phyloP scores from a whole-genome alignment of 2,113 vertebrate species.

The Actenoides lindsayi region DNA sequence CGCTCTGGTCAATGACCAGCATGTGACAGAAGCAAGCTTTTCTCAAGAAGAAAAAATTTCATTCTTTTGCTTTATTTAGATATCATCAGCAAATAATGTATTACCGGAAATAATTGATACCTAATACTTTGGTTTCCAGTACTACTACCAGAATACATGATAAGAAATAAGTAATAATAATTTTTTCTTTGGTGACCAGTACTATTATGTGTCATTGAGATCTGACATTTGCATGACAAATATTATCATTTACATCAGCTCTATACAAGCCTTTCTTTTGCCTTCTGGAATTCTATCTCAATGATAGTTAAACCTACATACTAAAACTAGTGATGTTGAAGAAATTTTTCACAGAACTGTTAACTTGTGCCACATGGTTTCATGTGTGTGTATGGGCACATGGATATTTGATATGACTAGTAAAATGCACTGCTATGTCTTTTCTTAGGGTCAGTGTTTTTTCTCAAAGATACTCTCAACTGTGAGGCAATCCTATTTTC shows the following conservation, averaged over 20 bases:
- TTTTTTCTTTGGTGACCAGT: neutral
- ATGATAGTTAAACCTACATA: neutral
- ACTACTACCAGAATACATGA: neutral
- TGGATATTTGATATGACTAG: neutral
- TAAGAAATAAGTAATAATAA: neutral
- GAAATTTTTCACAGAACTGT: neutral
- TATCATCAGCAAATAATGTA: neutral
- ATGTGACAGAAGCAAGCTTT: neutral
- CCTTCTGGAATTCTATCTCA: neutral
- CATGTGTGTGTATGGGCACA: fast-evolving
- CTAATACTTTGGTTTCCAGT: neutral
- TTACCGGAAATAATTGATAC: neutral
- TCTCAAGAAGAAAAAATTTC: neutral
- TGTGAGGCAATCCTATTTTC: neutral
- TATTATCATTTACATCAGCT: neutral
- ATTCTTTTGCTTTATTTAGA: neutral
- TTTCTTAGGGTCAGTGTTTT: neutral
- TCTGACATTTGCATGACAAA: neutral
- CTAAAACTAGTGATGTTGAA: neutral
- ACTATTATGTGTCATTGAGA: neutral
- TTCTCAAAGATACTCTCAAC: neutral
- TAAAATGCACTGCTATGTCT: neutral
- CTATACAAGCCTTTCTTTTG: neutral
- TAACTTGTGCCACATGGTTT: neutral
- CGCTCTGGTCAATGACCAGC: too few species aligned